Evolutionary conservation across 2,797 vertebrate species (phyloP), one percentile per base, ranked within the genome.

Genomic region (Strix occidentalis): DNA sequence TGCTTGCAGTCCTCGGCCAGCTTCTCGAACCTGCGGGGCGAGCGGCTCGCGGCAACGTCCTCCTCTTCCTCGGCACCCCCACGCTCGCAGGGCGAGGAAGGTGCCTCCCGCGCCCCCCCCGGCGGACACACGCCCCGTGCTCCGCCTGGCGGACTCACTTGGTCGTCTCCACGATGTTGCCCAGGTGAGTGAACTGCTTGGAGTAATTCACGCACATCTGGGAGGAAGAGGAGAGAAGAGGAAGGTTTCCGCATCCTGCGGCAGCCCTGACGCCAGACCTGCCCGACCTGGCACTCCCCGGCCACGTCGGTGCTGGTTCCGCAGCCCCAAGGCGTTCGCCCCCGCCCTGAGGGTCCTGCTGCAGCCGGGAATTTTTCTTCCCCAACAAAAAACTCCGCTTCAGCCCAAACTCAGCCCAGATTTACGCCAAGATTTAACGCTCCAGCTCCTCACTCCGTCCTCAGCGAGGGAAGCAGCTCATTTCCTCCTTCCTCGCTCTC

Each of bases 181-280:
- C 99, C 90, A 98, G 82, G 12, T 98, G 97, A 13, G 98, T 98
- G 93, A 99, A 99, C 96, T 99, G 98, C 92, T 98, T 98, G 26
- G 98, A 98, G 94, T 97, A 96, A 54, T 83, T 97, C 82, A 99
- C 84, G 77, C 98, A 99, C 98, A 99, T 99, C 99, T 99, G 97
- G 50, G 58, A 65, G 43, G 78, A 60, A 58, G 81, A 69, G 2
- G 79, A 72, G 20, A 26, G 48, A 17, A n/a, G 5, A 28, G 37
- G 48, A 43, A 63, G 31, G 31, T 16, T 41, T 25, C 46, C 5
- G 21, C n/a, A 19, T 5, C 46, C 41, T 11, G 24, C 3, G 66
- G 25, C 25, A 20, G 65, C 45, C 45, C 65, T 33, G 9, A 8
- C 5, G 9, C 33, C n/a, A 17, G 24, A 19, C 7, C 65, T 6